Evolutionary conservation across 2,888 invertebrate species (phyloP).

Genomic region (Apantesis nais): DNA sequence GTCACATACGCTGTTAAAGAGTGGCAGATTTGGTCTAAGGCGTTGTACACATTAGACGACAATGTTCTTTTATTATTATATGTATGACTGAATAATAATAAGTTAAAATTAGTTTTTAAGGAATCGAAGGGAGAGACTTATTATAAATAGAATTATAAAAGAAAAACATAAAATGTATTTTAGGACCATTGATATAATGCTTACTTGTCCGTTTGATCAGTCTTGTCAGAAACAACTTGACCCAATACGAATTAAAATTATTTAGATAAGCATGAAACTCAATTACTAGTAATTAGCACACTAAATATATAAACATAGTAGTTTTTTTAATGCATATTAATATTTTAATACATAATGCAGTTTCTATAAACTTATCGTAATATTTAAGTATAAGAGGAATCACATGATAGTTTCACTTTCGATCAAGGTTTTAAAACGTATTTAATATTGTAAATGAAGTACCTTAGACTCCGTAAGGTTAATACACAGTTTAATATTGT

Average conservation of each 20-base stretch:
- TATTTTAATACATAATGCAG: no score
- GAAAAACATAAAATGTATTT: background rate
- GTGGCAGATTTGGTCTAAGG: slow-evolving; percentile 62
- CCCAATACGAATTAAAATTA: background rate
- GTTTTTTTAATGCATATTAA: no score
- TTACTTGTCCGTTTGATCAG: background rate
- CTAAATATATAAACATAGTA: background rate
- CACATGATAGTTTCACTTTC: background rate
- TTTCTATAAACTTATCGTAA: no score
- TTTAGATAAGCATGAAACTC: background rate
- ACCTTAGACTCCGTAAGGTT: background rate
- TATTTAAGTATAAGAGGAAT: no score
- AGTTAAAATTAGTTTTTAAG: background rate
- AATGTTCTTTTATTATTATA: background rate
- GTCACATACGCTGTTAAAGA: slow-evolving; percentile 64
- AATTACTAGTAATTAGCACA: background rate
- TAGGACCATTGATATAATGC: background rate
- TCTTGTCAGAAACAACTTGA: background rate
- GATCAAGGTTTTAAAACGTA: background rate
- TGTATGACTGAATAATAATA: background rate
- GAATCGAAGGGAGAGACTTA: background rate
- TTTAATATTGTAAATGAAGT: background rate
- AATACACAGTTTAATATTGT: background rate
- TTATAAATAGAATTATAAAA: background rate
- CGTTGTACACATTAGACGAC: slow-evolving; percentile 1